These are phyloP conservation scores for Athripsodes cinereus DNA, from an alignment of 2,888 invertebrate species.

Conservation along the genomic window DNA sequence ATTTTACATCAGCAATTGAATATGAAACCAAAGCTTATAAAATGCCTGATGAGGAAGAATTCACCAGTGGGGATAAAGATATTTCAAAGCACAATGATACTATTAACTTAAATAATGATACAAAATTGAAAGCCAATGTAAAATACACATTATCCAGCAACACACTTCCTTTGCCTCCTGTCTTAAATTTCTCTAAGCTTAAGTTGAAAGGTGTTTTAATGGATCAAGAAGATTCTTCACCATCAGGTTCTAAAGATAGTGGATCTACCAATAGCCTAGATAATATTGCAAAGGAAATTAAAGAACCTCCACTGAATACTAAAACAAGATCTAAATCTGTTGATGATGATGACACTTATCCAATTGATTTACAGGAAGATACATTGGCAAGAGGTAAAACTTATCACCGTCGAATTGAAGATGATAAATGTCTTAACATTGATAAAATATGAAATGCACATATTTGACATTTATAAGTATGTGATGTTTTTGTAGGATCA, in stretches of 20 bases:
- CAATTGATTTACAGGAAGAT: not conserved
- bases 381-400: no score
- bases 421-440: no score
- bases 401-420: no score
- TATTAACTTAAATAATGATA: constrained; percentile 2
- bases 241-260: not conserved
- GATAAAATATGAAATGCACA: no score
- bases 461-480: no score
- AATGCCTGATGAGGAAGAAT: not conserved
- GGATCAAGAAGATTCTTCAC: not conserved
- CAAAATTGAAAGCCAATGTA: not conserved
- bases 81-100: not conserved
- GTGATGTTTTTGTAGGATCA: constrained; percentile 34
- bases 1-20: constrained; percentile 53
- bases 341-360: not conserved
- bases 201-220: not conserved
- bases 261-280: not conserved
- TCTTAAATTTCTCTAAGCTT: not conserved
- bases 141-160: not conserved
- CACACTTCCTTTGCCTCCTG: not conserved
- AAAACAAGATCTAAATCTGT: not conserved
- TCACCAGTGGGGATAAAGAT: not conserved
- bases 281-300: not conserved
- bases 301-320: not conserved
- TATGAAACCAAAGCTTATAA: constrained; percentile 10